Evolutionary conservation across 2,113 vertebrate genomes (phyloP), one percentile per base, ranked within the genome.

Genomic region (Hemiprocne comata): DNA sequence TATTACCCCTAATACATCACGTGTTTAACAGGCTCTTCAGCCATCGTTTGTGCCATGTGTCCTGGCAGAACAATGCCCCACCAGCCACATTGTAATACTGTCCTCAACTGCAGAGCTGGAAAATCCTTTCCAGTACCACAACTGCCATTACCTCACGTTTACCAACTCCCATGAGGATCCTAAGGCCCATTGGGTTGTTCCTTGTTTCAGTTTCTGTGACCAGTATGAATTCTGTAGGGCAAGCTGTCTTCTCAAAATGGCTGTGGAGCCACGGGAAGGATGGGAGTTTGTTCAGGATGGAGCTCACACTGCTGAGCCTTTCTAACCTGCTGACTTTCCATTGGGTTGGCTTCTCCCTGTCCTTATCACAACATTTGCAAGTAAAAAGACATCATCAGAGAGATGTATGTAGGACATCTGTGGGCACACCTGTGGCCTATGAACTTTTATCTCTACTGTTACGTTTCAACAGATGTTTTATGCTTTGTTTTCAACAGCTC

Each of bases 401-500:
- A 19, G 29, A 11, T 34, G 67, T 21, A 7, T 16, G 33, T 16
- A 14, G 62, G 44, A 24, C 85, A 85, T 60, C 75, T 74, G 74
- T 23, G 57, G 87, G 48, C 55, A 91, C 86, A 67, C 79, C 76
- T 85, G 64, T 61, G 84, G 19, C 67, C 75, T 29, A 1, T 14
- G 65, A 69, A 42, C 50, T 50, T 70, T 86, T 62, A 31, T 87
- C 85, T 77, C 42, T 36, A 8, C 88, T 42, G 46, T 36, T 88
- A 58, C 83, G 19, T 87, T 85, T 73, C 87, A 91, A 4, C 78
- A 34, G 71, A 58, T 61, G 69, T 33, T 87, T 83, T 62, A 36
- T 70, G 74, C 87, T 73, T 64, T 73, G 50, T 87, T 93, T 82
- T 65, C 88, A 85, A 31, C 85, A 89, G 66, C 61, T 90, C 51